Evolutionary conservation across 1,140 invertebrate species (phyloP).

Genomic region (Leptinotarsa defecta): DNA sequence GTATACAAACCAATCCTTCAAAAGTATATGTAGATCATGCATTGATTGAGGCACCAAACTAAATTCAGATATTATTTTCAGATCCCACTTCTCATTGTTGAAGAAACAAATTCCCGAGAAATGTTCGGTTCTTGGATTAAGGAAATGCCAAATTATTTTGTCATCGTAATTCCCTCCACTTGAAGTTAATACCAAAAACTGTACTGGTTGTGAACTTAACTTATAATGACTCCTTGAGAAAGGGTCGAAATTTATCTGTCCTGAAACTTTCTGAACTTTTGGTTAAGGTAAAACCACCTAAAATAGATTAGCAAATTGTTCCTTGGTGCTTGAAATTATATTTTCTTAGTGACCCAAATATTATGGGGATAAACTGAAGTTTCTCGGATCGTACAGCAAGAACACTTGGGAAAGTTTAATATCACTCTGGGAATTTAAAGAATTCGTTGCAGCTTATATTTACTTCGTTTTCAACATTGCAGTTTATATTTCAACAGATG

Average conservation of each 20-base stretch:
- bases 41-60: too few relatives aligned
- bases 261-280: slow-evolving; percentile 27
- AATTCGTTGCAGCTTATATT: background rate
- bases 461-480: background rate
- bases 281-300: slow-evolving; percentile 31
- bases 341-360: slow-evolving; percentile 38
- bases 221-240: slow-evolving; percentile 25
- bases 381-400: background rate
- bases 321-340: slow-evolving; percentile 37
- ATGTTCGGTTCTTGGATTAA: background rate
- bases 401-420: background rate
- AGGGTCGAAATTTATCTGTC: slow-evolving; percentile 26
- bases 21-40: too few relatives aligned
- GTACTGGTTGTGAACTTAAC: slow-evolving; percentile 14
- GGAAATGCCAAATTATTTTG: background rate
- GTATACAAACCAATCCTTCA: too few relatives aligned
- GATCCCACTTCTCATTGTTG: background rate
- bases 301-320: slow-evolving; percentile 38
- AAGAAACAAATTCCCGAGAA: background rate
- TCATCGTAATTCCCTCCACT: background rate
- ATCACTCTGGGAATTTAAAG: background rate
- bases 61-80: too few relatives aligned
- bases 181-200: background rate
- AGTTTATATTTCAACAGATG: background rate
- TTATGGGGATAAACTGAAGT: slow-evolving; percentile 10